A percentile compares a stretch with the other conserved stretches of the same genome.
phyloP scores from a whole-genome alignment of 2,797 vertebrate genomes.

The Xerus rutilus region DNA sequence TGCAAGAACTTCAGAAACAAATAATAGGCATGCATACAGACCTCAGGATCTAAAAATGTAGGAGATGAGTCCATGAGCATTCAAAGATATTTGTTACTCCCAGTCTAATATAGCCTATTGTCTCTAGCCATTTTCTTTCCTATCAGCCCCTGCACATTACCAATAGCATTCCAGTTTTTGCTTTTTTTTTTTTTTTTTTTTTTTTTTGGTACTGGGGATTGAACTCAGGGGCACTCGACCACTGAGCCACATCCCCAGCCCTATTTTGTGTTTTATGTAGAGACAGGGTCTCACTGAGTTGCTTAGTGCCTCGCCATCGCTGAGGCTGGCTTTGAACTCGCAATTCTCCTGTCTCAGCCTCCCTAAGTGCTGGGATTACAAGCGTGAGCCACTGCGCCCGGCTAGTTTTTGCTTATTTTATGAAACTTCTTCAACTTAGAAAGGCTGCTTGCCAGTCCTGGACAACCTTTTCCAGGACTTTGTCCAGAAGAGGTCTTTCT shows the following conservation, averaged over 20 bases:
- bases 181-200: too few relatives aligned
- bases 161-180: slow-evolving; percentile 14
- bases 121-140: not conserved
- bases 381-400: too few relatives aligned
- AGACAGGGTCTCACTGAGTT: too few relatives aligned
- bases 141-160: not conserved
- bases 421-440: slow-evolving; percentile 44
- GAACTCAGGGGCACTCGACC: too few relatives aligned
- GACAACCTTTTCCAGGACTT: slow-evolving; percentile 22
- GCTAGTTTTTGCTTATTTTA: slow-evolving; percentile 51
- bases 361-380: too few relatives aligned
- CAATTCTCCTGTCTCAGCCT: too few relatives aligned
- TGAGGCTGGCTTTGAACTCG: too few relatives aligned
- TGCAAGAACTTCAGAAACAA: slow-evolving; percentile 34
- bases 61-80: not conserved
- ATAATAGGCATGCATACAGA: not conserved
- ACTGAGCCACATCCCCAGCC: too few relatives aligned
- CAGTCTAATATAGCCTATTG: not conserved
- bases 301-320: too few relatives aligned
- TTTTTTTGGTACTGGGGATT: too few relatives aligned
- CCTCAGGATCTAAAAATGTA: not conserved
- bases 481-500: slow-evolving; percentile 34
- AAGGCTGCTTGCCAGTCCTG: not conserved
- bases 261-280: too few relatives aligned
- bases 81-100: not conserved